Evolutionary conservation across 2,113 vertebrate species (phyloP), one percentile per base, ranked within the genome.

Genomic region (Eubucco bourcierii): DNA sequence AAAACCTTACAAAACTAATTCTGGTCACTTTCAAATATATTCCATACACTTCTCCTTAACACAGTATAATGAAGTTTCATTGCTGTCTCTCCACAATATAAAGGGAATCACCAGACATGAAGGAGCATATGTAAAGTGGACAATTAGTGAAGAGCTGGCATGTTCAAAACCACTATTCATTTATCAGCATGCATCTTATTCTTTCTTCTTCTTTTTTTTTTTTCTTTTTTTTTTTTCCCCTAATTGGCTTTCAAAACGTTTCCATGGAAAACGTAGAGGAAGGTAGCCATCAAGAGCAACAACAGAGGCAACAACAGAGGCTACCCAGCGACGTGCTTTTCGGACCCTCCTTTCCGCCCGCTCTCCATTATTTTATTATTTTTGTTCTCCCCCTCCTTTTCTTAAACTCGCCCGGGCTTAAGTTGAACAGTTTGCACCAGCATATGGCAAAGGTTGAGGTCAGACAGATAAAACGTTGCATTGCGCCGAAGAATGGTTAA

Each of bases 361-460:
- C 10, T 17, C 8, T 6, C 23, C 33, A 33, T 21, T 24, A 46
- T 46, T 46, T 46, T 46, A 17, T 16, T 46, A 17, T 46, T 33
- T 18, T 64, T 14, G 29, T 87, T 53, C 23, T 41, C 34, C 4
- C 7, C 27, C 25, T 80, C n/a, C 82, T 92, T 93, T 93, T 93
- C 94, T 93, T 91, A 53, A 82, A 80, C 63, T 72, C 4, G 1
- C 53, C 87, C 28, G 23, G 95, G 86, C 95, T 96, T 82, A 87
- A 91, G 33, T 61, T 93, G 96, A 96, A 94, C 96, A 97, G 96
- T 97, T 96, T 96, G 94, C 79, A 60, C 92, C 87, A 97, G 98
- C 99, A 99, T 98, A 99, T 99, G 99, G 98, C 98, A 98, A 97
- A 98, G 98, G 98, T 98, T 96, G 98, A 98, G 98, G 98, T 99